Base-by-base conservation (phyloP, 2,113 vertebrate genomes). In the Sphyrna mokarran region DNA sequence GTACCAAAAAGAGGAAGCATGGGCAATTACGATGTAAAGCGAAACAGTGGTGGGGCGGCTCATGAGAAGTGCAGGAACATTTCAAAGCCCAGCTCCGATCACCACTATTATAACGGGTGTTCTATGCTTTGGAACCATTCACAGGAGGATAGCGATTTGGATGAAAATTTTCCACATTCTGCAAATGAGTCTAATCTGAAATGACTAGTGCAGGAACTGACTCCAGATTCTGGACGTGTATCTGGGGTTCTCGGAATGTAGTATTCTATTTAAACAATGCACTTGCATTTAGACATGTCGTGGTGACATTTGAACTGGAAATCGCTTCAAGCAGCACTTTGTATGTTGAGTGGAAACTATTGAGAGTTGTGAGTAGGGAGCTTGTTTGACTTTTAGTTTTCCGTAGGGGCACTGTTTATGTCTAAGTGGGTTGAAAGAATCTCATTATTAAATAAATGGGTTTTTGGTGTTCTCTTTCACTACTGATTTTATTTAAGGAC, bases 281-380 rank as follows among this genome's bases (percentile, higher is more conserved):
- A 72, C 40, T 43, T 70, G 63, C 93, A 95, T 95, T 70, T 48
- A 95, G 29, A 72, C 22, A 16, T 63, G 63, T 93, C 33, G 37
- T 66, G 8, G 68, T 72, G 94, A 70, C 94, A 48, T 72, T 95
- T 72, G 68, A 22, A 69, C 48, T 86, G 40, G 33, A 61, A n/a
- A 40, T 48, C 14, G 29, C 68, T 95, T 95, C 69, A 95, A 40
- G 37, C 69, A 72, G 94, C 94, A 95, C 94, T 95, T 95, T 95
- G 93, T 70, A 94, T 70, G 66, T 68, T 10, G 69, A 95, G 94
- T 95, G 94, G 94, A 48, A 72, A 66, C 69, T 76, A 26, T 54
- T 72, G 91, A 13, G 5, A 37, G 40, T 94, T 40, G 29, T 91
- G 58, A 69, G 33, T 94, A 90, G 16, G 61, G 37, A 66, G 14